phyloP scores from a whole-genome alignment of 2,888 invertebrate species.

The Eustalomyia histrio region DNA sequence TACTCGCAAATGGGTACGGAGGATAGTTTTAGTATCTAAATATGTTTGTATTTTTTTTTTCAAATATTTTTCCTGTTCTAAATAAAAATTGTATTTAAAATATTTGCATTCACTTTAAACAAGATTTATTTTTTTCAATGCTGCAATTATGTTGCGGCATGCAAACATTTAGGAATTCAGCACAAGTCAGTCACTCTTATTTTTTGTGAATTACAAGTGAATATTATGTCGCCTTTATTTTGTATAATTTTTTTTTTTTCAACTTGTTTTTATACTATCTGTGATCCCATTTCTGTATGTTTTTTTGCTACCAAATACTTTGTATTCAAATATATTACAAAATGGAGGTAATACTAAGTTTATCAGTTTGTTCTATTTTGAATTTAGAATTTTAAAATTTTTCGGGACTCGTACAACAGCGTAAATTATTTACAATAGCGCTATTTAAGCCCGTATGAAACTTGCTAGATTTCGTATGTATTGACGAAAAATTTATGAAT shows the following conservation, averaged over 20 bases:
- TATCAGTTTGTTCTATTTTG: no score
- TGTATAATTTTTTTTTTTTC: conserved; percentile 15
- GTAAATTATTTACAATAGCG: no score
- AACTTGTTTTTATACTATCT: conserved; percentile 3
- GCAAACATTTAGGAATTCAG: conserved; percentile 63
- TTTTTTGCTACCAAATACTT: neutral
- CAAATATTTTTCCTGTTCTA: conserved; percentile 42
- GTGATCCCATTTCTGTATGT: conserved; percentile 38
- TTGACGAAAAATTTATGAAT: no score
- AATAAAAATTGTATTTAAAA: conserved; percentile 49
- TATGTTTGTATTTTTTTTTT: conserved; percentile 13
- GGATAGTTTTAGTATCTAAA: neutral
- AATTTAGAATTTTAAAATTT: no score
- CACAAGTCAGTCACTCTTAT: conserved; percentile 62
- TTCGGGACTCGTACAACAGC: no score
- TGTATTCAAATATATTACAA: neutral
- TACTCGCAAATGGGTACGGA: conserved; percentile 35
- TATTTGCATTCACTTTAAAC: conserved; percentile 46
- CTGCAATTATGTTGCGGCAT: conserved; percentile 53
- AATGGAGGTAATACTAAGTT: no score
- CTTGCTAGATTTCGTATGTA: no score
- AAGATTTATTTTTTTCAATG: conserved; percentile 64
- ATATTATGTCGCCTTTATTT: conserved; percentile 51
- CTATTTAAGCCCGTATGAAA: no score
- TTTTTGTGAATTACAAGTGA: conserved; percentile 45